Base-by-base conservation (phyloP, 2,113 vertebrate species). In the Uropsilus gracilis region DNA sequence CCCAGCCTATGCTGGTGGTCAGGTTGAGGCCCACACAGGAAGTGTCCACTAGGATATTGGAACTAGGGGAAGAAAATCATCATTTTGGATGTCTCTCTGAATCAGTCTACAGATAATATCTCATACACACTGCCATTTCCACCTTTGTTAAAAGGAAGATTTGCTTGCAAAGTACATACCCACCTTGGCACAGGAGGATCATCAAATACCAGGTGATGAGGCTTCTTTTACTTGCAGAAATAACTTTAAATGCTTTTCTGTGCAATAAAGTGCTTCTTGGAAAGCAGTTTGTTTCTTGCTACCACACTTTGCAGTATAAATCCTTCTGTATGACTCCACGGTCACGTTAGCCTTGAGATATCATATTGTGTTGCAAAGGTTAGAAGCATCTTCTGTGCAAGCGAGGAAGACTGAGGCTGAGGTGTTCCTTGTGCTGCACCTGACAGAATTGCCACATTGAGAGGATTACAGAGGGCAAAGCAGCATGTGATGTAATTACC, bases 211-310 rank as follows among this genome's bases (percentile, higher is more conserved):
- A 37, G 48, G 42, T 53, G 20, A 39, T 24, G 34, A 88, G 72
- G 71, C 32, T 77, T 53, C 46, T 86, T 64, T 73, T 87, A 46
- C 32, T 86, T 57, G 44, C 46, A 91, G 80, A 91, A 95, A 90
- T 4, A 1, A 75, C 11, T 86, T n/a, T 88, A 90, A 80, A 4
- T 11, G 26, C 20, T 92, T 42, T 24, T 90, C 82, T 75, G 28
- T 39, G 22, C 9, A 85, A 71, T 76, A 75, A 28, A 72, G 5
- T 59, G 14, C 86, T 92, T 16, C 95, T 95, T 90, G 34, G 93
- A 84, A 89, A 55, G 83, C 4, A n/a, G 28, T 8, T 90, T 85
- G 32, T 81, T 91, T 95, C 78, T 77, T 92, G 84, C 90, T 95
- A 53, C 66, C 77, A 63, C 30, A 61, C 81, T 59, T 94, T 57